phyloP scores from a whole-genome alignment of 2,113 vertebrate genomes.

The Tinamus guttatus region DNA sequence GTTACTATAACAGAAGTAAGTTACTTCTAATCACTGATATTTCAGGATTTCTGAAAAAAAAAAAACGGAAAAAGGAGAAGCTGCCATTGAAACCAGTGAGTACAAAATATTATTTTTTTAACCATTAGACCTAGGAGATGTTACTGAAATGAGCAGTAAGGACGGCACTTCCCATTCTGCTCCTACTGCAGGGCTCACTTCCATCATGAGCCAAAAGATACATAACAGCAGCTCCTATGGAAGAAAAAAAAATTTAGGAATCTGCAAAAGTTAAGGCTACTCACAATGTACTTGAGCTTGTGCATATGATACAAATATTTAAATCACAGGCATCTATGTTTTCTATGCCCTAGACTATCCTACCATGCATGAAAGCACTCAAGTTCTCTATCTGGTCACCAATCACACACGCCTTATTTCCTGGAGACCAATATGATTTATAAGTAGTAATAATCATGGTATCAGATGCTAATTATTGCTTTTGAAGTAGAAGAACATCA shows the following conservation, averaged over 20 bases:
- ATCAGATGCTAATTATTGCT: rapidly evolving
- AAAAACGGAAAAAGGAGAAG: background rate
- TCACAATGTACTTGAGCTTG: background rate
- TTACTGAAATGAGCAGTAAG: background rate
- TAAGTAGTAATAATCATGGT: background rate
- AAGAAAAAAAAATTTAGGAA: background rate
- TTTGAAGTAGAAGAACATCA: background rate
- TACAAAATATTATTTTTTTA: background rate
- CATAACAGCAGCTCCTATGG: background rate
- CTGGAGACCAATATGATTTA: background rate
- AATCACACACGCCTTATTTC: background rate
- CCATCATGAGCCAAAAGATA: background rate
- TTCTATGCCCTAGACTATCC: background rate
- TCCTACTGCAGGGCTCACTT: background rate
- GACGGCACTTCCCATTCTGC: background rate
- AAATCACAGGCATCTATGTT: rapidly evolving
- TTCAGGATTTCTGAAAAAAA: background rate
- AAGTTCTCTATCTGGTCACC: background rate
- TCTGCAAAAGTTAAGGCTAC: too few relatives aligned
- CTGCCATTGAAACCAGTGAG: background rate
- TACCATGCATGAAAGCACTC: background rate
- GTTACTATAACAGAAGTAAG: background rate
- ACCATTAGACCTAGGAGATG: background rate
- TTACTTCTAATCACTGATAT: background rate
- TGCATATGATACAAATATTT: background rate